These are phyloP conservation scores for Aerospiza tachiro DNA, from an alignment of 2,797 vertebrate species.

Conservation along the genomic window DNA sequence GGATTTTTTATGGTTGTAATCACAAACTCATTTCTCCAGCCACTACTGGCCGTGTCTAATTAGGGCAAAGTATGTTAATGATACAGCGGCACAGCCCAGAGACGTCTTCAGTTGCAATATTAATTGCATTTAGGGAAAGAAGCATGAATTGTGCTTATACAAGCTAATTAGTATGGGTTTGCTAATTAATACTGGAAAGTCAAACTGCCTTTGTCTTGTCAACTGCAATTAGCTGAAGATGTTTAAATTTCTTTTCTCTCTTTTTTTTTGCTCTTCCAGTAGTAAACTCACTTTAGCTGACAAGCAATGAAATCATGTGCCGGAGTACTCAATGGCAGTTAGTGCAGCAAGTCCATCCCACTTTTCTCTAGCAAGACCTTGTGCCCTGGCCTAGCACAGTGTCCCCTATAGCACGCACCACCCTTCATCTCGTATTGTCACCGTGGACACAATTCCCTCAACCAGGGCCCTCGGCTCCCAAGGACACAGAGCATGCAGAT, in stretches of 20 bases:
- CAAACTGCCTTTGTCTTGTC: conserved; percentile 74
- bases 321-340: neutral
- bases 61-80: conserved; percentile 72
- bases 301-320: neutral
- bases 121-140: conserved; percentile 75
- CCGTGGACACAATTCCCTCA: neutral
- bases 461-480: neutral
- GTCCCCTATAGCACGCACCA: neutral
- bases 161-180: conserved; percentile 75
- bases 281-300: neutral
- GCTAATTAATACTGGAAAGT: conserved; percentile 80
- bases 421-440: neutral
- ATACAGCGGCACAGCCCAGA: conserved; percentile 47
- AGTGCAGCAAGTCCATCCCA: neutral
- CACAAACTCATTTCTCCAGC: conserved; percentile 65
- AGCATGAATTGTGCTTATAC: conserved; percentile 70
- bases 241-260: conserved; percentile 19
- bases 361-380: neutral
- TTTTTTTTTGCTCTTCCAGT: neutral
- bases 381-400: neutral
- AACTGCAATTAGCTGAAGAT: conserved; percentile 71
- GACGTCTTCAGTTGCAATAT: conserved; percentile 58
- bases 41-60: conserved; percentile 66
- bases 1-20: conserved; percentile 56
- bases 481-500: neutral